These are phyloP conservation scores for Drosophila putrida DNA, from an alignment of 2,888 invertebrate species.

Conservation along the genomic window DNA sequence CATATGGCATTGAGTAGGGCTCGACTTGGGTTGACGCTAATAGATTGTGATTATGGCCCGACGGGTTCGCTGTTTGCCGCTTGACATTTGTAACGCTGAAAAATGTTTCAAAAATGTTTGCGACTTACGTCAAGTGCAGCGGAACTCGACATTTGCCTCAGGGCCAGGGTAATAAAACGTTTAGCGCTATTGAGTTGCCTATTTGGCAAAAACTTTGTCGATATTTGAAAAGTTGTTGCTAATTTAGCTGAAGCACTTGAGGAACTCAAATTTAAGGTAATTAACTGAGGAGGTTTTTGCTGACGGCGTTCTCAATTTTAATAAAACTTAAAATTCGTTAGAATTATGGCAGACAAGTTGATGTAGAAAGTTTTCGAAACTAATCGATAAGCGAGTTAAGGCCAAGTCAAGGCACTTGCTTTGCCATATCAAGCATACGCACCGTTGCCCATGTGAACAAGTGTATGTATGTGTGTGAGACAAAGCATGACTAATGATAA, in stretches of 20 bases:
- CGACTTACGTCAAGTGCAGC: slow-evolving; percentile 42
- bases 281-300: slow-evolving; percentile 58
- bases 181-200: slow-evolving; percentile 49
- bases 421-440: slow-evolving; percentile 63
- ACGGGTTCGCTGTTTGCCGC: slow-evolving; percentile 2
- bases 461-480: slow-evolving; percentile 41
- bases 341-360: slow-evolving; percentile 68
- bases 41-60: slow-evolving; percentile 49
- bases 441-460: slow-evolving; percentile 36
- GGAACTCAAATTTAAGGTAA: slow-evolving; percentile 69
- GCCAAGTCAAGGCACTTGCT: slow-evolving; percentile 18
- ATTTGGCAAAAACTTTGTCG: slow-evolving; percentile 62
- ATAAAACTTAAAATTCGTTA: slow-evolving; percentile 56
- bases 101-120: slow-evolving; percentile 36
- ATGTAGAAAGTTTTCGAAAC: slow-evolving; percentile 29
- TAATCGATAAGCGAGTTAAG: slow-evolving; percentile 64
- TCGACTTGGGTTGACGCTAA: slow-evolving; percentile 45
- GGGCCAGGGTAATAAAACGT: slow-evolving; percentile 56
- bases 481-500: slow-evolving; percentile 80
- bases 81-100: slow-evolving; percentile 16
- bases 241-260: slow-evolving; percentile 71
- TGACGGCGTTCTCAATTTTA: slow-evolving; percentile 38
- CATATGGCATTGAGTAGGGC: slow-evolving; percentile 44
- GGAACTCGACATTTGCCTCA: slow-evolving; percentile 8
- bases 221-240: slow-evolving; percentile 77